Evolutionary conservation across 2,797 vertebrate species (phyloP), one percentile per base, ranked within the genome.

Genomic region (Leptodactylus fallax): DNA sequence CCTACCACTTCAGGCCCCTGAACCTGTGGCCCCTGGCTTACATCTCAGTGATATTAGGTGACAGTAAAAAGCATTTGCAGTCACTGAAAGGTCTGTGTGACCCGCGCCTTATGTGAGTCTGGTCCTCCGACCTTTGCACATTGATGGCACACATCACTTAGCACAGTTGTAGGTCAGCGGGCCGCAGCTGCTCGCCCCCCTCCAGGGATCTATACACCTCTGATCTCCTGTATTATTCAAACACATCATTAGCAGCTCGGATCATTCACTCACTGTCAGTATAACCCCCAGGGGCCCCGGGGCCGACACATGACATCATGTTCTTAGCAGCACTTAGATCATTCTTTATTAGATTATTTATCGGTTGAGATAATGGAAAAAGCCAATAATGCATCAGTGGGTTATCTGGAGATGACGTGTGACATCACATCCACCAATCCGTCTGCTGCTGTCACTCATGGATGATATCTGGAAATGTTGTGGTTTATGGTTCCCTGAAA

Each of bases 161-260:
- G 61, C 80, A 65, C n/a, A 9, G 63, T n/a, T 13, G 51, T 67
- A 53, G 61, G 81, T 82, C 81, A 85, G 36, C 21, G 27, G 27
- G 83, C 27, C 25, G 45, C 71, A 78, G 36, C 74, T 78, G 45
- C 23, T 36, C 7, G 6, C 47, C 3, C 45, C 45, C 47, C 72
- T 53, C 45, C 47, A 9, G 74, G 80, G 81, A 83, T 10, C 81
- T 13, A 4, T 21, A 60, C 69, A 51, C 23, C 6, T 56, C 61
- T 51, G 49, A 17, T 80, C 36, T 83, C 71, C 61, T 55, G 81
- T 21, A 83, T 67, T 85, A 85, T 45, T 10, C 21, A 23, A 11
- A 78, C 45, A 55, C 63, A 69, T 86, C 76, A 86, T 86, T 86
- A 79, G 6, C 76, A 45, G 61, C 63, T 23, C 12, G 55, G 76